Percentiles rank a stretch among this genome's conserved stretches.
Evolutionary conservation across 2,797 vertebrate genomes (phyloP).

Genomic region (Hemibagrus guttatus): DNA sequence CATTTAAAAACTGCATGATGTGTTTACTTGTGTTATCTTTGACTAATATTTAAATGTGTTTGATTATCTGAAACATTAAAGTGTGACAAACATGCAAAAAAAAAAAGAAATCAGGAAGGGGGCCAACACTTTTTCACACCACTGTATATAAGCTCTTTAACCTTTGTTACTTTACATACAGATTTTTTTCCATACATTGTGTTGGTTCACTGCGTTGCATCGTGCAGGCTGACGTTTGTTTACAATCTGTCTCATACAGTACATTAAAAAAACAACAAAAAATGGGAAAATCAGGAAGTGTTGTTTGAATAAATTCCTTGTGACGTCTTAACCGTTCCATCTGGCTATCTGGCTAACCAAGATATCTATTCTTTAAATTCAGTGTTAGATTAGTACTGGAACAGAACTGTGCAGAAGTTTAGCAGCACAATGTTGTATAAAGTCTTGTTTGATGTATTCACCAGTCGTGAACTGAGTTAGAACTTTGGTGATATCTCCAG

Average conservation of each 20-base stretch:
- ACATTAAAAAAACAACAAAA: background rate
- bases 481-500: background rate
- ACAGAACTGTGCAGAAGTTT: background rate
- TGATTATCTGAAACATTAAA: too few relatives aligned
- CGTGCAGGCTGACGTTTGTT: background rate
- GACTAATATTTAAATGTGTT: too few relatives aligned
- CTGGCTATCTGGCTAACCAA: background rate
- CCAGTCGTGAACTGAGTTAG: background rate
- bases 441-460: too few relatives aligned
- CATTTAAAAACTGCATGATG: too few relatives aligned
- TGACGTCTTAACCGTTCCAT: background rate
- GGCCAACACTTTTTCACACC: too few relatives aligned
- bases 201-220: background rate
- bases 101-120: too few relatives aligned
- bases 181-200: background rate
- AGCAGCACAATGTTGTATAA: background rate
- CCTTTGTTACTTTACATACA: background rate
- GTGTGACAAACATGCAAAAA: too few relatives aligned
- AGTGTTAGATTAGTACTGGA: background rate
- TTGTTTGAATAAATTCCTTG: background rate
- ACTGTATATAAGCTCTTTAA: background rate
- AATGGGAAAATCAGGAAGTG: background rate
- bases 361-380: background rate
- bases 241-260: background rate
- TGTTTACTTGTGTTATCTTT: too few relatives aligned